phyloP scores from a whole-genome alignment of 2,113 vertebrate species.

The Collichthys lucidus region DNA sequence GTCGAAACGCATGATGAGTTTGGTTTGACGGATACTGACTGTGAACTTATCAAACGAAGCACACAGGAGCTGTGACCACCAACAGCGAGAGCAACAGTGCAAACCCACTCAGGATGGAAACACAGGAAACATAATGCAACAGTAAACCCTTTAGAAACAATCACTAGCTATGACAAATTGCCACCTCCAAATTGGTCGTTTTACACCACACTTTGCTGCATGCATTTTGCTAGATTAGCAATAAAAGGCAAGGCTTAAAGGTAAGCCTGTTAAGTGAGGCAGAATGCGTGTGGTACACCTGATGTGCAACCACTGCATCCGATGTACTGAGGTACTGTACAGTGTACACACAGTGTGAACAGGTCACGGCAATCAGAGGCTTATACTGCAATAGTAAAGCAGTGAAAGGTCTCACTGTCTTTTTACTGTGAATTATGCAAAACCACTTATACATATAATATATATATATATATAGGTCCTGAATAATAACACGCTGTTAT shows the following conservation, averaged over 20 bases:
- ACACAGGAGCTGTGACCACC: constrained; percentile 23
- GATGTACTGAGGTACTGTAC: background rate
- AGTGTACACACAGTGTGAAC: background rate
- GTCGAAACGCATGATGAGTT: constrained; percentile 26
- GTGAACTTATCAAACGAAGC: constrained; percentile 54
- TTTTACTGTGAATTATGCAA: background rate
- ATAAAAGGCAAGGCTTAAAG: constrained; percentile 52
- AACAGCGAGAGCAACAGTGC: constrained; percentile 15
- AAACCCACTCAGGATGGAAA: constrained; percentile 38
- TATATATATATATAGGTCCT: background rate
- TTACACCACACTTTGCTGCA: constrained; percentile 47
- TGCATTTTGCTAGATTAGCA: constrained; percentile 61
- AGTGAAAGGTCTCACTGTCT: background rate
- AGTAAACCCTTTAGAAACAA: constrained; percentile 43
- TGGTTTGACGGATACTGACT: constrained; percentile 20
- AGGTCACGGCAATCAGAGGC: background rate
- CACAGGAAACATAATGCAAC: constrained; percentile 34
- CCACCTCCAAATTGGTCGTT: constrained; percentile 60
- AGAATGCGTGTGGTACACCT: constrained; percentile 35
- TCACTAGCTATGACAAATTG: constrained; percentile 56
- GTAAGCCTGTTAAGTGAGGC: constrained; percentile 67
- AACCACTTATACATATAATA: too few relatives aligned
- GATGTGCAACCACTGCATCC: constrained; percentile 15
- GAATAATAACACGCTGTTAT: background rate
- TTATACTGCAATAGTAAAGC: background rate